These are phyloP conservation scores for Catharus minimus DNA, from an alignment of 2,113 vertebrate genomes.

Conservation along the genomic window DNA sequence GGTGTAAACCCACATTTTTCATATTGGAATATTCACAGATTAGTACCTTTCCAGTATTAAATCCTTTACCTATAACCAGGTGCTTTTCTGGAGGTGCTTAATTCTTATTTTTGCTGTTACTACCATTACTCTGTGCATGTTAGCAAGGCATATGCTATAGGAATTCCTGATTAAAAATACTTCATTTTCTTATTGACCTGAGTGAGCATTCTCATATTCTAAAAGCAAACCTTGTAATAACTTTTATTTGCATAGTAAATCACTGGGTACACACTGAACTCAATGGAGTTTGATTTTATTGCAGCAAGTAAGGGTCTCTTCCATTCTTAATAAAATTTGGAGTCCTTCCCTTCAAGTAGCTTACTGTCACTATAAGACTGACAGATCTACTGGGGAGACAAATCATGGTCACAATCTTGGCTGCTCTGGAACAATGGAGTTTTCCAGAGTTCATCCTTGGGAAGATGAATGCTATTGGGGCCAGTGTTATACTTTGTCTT, in stretches of 20 bases:
- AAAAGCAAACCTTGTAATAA: not conserved
- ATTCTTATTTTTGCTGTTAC: not conserved
- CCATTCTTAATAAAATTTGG: not conserved
- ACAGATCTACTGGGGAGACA: not conserved
- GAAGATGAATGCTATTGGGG: not conserved
- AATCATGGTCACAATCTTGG: not conserved
- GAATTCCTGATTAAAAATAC: not conserved
- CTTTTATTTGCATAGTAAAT: not conserved
- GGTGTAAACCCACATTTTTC: not conserved
- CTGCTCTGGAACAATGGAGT: not conserved
- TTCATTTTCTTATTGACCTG: not conserved
- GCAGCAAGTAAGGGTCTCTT: not conserved
- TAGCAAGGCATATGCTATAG: not conserved
- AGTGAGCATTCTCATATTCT: not conserved
- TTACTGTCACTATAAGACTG: not conserved
- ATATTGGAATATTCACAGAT: not conserved
- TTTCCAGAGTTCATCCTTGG: not conserved
- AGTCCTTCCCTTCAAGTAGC: not conserved
- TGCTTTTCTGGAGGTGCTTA: not conserved
- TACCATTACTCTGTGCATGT: not conserved
- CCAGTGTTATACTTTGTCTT: not conserved
- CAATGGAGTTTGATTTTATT: not conserved
- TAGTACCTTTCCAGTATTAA: not conserved
- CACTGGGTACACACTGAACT: not conserved
- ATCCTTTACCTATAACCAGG: not conserved